These are phyloP conservation scores for Potamilus streckersoni DNA, from an alignment of 1,140 invertebrate genomes.

Conservation along the genomic window DNA sequence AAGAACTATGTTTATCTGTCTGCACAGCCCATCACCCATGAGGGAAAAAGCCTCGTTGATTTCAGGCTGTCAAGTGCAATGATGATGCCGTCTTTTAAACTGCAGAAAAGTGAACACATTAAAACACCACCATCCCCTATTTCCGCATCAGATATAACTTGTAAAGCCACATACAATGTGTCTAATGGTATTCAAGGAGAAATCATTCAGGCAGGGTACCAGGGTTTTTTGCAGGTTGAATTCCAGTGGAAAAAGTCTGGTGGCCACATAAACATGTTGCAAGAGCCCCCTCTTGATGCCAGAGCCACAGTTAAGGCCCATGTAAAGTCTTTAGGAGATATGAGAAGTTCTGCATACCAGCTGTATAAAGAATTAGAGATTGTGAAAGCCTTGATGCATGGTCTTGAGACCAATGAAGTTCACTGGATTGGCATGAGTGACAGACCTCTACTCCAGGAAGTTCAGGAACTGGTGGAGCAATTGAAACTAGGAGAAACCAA, in stretches of 20 bases:
- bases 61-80: conserved; percentile 6
- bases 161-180: conserved; percentile 21
- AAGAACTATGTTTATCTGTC: conserved; percentile 18
- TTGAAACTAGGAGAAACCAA: conserved; percentile 32
- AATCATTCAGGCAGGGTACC: conserved; percentile 8
- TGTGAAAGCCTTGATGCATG: conserved; percentile 33
- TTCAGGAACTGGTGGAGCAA: conserved; percentile 36
- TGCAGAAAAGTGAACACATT: not conserved
- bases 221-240: conserved; percentile 40
- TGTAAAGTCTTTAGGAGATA: conserved; percentile 32
- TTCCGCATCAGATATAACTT: conserved; percentile 3
- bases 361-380: conserved; percentile 40
- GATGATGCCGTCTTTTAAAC: not conserved
- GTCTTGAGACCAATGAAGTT: conserved; percentile 37
- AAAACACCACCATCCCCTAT: conserved; percentile 1
- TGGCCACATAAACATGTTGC: conserved; percentile 22
- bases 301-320: conserved; percentile 37
- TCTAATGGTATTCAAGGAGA: not conserved
- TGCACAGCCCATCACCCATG: conserved; percentile 15
- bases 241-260: conserved; percentile 34
- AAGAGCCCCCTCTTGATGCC: conserved; percentile 40
- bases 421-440: conserved; percentile 38
- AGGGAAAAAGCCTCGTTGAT: conserved; percentile 17
- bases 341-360: conserved; percentile 34
- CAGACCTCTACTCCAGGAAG: conserved; percentile 26